Evolutionary conservation across 2,888 invertebrate species (phyloP).

Genomic region (Willowsia nigromaculata): DNA sequence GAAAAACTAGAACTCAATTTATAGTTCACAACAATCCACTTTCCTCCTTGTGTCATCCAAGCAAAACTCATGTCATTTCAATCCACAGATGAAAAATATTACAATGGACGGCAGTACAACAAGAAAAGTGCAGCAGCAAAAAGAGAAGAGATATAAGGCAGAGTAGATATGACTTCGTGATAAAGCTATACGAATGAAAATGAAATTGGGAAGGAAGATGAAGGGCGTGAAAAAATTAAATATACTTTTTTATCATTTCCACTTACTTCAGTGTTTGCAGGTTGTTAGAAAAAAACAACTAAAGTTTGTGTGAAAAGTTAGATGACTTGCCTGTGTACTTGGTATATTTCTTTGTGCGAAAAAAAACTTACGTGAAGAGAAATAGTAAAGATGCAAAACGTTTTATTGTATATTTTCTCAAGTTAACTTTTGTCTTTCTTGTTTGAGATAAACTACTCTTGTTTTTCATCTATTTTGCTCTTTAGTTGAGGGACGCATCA

Average conservation of each 20-base stretch:
- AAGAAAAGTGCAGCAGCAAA: background rate
- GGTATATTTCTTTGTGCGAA: background rate
- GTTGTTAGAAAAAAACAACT: background rate
- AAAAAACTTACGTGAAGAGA: background rate
- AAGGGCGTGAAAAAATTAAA: slow-evolving; percentile 35
- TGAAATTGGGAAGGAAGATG: background rate
- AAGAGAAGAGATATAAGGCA: background rate
- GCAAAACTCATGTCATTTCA: slow-evolving; percentile 10
- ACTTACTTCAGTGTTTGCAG: slow-evolving; percentile 2
- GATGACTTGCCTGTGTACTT: background rate
- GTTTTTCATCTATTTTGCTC: background rate
- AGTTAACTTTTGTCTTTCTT: background rate
- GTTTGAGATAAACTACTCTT: background rate
- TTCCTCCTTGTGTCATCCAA: slow-evolving; percentile 1
- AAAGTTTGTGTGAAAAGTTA: background rate
- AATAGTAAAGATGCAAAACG: slow-evolving; percentile 1
- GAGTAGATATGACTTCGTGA: background rate
- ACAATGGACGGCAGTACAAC: background rate
- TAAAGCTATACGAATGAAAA: background rate
- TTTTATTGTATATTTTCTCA: background rate
- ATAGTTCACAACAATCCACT: slow-evolving; percentile 14
- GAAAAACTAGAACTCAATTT: slow-evolving; percentile 12
- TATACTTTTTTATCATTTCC: slow-evolving; percentile 29
- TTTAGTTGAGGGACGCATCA: background rate
- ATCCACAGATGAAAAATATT: slow-evolving; percentile 15